Evolutionary conservation across 2,888 invertebrate species (phyloP), one percentile per base, ranked within the genome.

Genomic region (Malthinus flaveolus): DNA sequence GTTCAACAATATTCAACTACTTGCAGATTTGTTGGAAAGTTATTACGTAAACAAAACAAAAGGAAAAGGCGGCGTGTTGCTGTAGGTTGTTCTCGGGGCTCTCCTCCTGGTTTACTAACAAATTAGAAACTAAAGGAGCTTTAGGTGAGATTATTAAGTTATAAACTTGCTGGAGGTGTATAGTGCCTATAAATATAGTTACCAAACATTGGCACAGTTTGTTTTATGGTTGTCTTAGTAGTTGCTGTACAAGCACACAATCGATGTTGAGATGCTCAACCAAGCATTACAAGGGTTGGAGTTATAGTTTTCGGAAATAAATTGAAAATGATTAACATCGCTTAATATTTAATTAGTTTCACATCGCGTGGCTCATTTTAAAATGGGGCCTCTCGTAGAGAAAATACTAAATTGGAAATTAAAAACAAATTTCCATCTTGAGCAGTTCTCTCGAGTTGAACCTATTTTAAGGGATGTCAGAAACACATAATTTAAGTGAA

Each of bases 111-210:
- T 64, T 66, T 67, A 62, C 65, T 59, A 58, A 68, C 68, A 68
- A 68, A 66, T 68, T 70, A 62, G 63, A 62, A 65, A 70, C 70
- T 68, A 67, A 67, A 67, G 62, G 61, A 61, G 65, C 68, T 68
- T 70, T 68, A 70, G 62, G 68, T 65, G 63, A 66, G 71, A 69
- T 71, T 71, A 69, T 64, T 62, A 66, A 70, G 66, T 71, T 71
- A 59, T 62, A 64, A 69, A 69, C 68, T 69, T 68, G 60, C 66
- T 61, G 64, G 63, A 23, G 23, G 23, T 23, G 65, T 60, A 63
- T 59, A 57, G 48, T 52, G 50, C 58, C 61, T 62, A 61, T 64
- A 64, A 67, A 67, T 67, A 64, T 64, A 62, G 57, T 63, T 54
- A 46, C 51, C 51, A 53, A 59, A 56, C 57, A 59, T 62, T 56